Percentiles rank a stretch among this genome's conserved stretches.
Evolutionary conservation across 2,113 vertebrate species (phyloP).

Genomic region (Nipponia nippon): DNA sequence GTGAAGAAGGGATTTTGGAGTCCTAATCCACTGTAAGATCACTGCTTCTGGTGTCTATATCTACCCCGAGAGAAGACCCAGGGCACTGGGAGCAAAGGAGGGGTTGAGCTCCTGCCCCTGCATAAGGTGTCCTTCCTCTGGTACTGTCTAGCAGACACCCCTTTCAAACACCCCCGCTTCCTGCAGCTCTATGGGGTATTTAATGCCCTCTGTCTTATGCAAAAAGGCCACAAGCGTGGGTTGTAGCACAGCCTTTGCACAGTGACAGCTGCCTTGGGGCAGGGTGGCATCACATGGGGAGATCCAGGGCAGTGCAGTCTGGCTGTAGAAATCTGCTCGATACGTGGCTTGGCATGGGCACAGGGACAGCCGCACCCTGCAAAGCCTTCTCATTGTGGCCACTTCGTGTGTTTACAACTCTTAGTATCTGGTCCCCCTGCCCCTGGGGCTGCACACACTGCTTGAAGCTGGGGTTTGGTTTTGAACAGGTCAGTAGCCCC

Average conservation of each 20-base stretch:
- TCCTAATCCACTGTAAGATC: neutral
- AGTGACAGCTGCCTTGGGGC: neutral
- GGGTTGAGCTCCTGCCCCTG: neutral
- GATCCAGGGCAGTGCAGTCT: neutral
- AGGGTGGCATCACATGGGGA: fast-evolving
- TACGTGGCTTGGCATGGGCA: neutral
- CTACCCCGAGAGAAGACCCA: neutral
- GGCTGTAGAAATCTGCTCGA: neutral
- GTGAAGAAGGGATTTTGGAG: neutral
- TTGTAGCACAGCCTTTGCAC: neutral
- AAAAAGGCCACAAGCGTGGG: neutral
- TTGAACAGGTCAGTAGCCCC: neutral
- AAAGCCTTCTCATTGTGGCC: neutral
- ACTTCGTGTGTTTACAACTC: neutral
- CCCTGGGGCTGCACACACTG: neutral
- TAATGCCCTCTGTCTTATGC: neutral
- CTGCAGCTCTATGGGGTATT: neutral
- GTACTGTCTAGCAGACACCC: neutral
- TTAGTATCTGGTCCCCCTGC: fast-evolving
- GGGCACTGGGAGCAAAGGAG: neutral
- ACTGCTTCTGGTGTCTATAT: neutral
- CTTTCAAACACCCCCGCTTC: neutral
- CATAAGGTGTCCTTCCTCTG: neutral
- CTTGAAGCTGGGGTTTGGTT: neutral
- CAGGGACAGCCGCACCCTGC: neutral